phyloP scores from a whole-genome alignment of 2,113 vertebrate genomes.

The Mobula hypostoma region DNA sequence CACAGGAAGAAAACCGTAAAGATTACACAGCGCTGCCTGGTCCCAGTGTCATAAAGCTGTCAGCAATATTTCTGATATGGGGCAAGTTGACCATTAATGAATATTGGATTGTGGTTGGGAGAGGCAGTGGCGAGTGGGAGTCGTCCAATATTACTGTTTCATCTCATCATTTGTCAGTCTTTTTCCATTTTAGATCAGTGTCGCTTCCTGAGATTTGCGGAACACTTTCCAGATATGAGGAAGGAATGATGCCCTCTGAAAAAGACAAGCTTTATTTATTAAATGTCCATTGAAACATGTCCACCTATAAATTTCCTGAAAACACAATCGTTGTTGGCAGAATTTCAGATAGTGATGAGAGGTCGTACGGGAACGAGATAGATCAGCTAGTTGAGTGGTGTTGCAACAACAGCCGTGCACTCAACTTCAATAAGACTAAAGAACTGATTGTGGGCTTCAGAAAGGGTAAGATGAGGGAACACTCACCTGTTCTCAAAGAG shows the following conservation, averaged over 20 bases:
- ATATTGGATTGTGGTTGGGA: not conserved
- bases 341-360: no score
- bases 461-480: no score
- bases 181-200: not conserved
- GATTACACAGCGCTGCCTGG: not conserved
- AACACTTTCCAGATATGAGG: not conserved
- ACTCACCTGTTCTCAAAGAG: no score
- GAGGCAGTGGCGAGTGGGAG: not conserved
- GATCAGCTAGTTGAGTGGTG: no score
- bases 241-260: not conserved
- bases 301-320: no score
- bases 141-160: not conserved
- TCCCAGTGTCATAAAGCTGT: not conserved
- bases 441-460: no score
- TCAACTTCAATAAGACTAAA: no score
- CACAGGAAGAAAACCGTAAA: not conserved
- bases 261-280: no score
- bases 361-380: no score
- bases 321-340: no score
- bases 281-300: no score
- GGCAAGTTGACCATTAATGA: not conserved
- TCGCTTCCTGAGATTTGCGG: not conserved
- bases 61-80: not conserved
- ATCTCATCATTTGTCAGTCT: not conserved
- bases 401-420: no score